A percentile compares a stretch with the other conserved stretches of the same genome.
Conservation (phyloP, 2,113 vertebrate genomes). For the Eptatretus burgeri region DNA sequence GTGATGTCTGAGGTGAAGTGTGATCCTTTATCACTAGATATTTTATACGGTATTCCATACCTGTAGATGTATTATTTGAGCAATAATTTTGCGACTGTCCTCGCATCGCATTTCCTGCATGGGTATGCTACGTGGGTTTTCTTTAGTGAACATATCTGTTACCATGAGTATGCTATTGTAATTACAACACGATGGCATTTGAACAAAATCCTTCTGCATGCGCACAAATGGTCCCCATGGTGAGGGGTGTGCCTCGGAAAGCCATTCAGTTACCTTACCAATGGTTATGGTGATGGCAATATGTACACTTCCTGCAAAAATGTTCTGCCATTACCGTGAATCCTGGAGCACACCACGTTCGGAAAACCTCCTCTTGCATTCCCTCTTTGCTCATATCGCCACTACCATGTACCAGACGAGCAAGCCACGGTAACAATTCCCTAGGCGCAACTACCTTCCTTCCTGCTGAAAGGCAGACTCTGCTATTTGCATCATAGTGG, state of each 20-base stretch:
- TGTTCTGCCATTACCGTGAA: neutral
- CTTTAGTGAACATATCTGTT: neutral
- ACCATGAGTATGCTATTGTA: neutral
- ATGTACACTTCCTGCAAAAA: neutral
- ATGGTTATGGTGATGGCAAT: neutral
- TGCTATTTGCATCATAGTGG: no score
- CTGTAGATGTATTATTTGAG: neutral
- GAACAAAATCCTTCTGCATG: conserved; percentile 2
- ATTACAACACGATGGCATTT: neutral
- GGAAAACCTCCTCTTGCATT: neutral
- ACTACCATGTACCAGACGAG: no score
- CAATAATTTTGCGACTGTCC: neutral
- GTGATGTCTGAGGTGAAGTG: neutral
- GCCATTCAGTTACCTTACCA: no score
- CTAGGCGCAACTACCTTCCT: no score
- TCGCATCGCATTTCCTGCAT: neutral
- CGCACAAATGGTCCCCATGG: neutral
- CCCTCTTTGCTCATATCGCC: no score
- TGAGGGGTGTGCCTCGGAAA: neutral
- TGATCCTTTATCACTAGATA: neutral
- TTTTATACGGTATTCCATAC: neutral
- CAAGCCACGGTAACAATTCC: no score
- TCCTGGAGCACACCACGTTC: neutral
- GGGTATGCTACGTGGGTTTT: neutral
- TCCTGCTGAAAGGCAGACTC: no score